phyloP scores from a whole-genome alignment of 2,797 vertebrate species.

The Gadopsis marmoratus region DNA sequence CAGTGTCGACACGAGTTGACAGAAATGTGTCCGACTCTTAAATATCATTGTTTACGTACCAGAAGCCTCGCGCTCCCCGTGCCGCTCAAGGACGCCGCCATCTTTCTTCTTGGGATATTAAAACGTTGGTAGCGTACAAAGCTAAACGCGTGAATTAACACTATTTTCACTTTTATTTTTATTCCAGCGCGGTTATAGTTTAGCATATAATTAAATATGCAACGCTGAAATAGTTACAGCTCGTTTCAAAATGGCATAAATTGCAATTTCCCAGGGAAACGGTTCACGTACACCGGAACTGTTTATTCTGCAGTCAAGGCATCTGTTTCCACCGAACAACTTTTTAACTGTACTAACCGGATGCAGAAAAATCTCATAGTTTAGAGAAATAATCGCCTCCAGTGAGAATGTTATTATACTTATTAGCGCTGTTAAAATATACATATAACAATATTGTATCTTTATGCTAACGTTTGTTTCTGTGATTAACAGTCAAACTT shows the following conservation, averaged over 20 bases:
- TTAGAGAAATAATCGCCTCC: rapidly evolving
- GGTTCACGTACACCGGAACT: slow-evolving; percentile 29
- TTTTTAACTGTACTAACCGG: slow-evolving; percentile 33
- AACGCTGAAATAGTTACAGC: rapidly evolving
- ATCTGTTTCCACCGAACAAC: slow-evolving; percentile 42
- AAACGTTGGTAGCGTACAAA: not conserved
- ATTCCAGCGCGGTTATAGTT: rapidly evolving
- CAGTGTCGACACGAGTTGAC: not conserved
- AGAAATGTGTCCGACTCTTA: not conserved
- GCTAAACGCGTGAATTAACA: not conserved
- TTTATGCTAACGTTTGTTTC: rapidly evolving
- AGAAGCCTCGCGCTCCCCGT: slow-evolving; percentile 54
- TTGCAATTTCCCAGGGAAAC: not conserved
- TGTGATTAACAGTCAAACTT: rapidly evolving
- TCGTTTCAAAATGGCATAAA: rapidly evolving
- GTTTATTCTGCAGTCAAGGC: not conserved
- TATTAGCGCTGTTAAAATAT: rapidly evolving
- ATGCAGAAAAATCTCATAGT: slow-evolving; percentile 38
- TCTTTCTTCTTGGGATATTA: slow-evolving; percentile 60
- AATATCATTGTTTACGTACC: slow-evolving; percentile 55
- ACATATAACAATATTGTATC: rapidly evolving
- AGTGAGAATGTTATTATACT: rapidly evolving
- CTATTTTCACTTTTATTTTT: not conserved
- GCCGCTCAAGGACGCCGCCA: slow-evolving; percentile 86
- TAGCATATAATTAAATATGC: not conserved